Percentiles rank a stretch among this genome's conserved stretches.
Conservation (phyloP, 2,113 vertebrate species). For the Columba livia region DNA sequence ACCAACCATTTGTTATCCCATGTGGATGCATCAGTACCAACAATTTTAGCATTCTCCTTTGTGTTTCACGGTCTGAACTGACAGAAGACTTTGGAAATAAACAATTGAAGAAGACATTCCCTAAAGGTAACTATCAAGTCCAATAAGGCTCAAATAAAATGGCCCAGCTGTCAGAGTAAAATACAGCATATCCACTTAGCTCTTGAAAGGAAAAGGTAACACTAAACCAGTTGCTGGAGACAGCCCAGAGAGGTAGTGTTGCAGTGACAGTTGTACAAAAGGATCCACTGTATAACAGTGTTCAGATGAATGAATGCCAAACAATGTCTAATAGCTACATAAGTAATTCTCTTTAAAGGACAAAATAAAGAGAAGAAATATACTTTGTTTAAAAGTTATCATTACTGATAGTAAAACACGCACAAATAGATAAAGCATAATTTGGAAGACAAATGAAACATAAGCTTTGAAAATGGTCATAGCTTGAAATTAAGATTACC, state of each 20-base stretch:
- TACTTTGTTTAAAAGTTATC: slow-evolving; percentile 28
- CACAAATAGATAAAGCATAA: not conserved
- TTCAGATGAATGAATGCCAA: slow-evolving; percentile 44
- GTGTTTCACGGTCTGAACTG: slow-evolving; percentile 65
- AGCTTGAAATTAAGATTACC: not conserved
- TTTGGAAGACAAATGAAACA: not conserved
- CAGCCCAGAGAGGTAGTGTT: slow-evolving; percentile 69
- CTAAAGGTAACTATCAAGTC: slow-evolving; percentile 79
- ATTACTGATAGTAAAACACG: slow-evolving; percentile 10
- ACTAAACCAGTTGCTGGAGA: slow-evolving; percentile 74
- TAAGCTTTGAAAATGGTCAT: not conserved
- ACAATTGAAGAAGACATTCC: slow-evolving; percentile 78
- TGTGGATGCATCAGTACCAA: slow-evolving; percentile 9
- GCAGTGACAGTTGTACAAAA: slow-evolving; percentile 70
- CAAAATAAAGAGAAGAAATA: slow-evolving; percentile 16
- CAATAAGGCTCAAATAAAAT: slow-evolving; percentile 80
- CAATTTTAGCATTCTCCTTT: slow-evolving; percentile 66
- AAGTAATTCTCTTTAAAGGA: slow-evolving; percentile 41
- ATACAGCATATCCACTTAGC: slow-evolving; percentile 73
- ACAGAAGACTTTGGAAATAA: slow-evolving; percentile 73
- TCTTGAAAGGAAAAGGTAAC: slow-evolving; percentile 73
- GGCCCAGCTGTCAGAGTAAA: slow-evolving; percentile 75
- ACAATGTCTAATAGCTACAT: slow-evolving; percentile 23
- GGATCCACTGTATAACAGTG: slow-evolving; percentile 2
- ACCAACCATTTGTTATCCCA: not conserved